Percentiles rank a stretch among this genome's conserved stretches.
phyloP scores from a whole-genome alignment of 1,140 invertebrate species.

The Dysdera silvatica region DNA sequence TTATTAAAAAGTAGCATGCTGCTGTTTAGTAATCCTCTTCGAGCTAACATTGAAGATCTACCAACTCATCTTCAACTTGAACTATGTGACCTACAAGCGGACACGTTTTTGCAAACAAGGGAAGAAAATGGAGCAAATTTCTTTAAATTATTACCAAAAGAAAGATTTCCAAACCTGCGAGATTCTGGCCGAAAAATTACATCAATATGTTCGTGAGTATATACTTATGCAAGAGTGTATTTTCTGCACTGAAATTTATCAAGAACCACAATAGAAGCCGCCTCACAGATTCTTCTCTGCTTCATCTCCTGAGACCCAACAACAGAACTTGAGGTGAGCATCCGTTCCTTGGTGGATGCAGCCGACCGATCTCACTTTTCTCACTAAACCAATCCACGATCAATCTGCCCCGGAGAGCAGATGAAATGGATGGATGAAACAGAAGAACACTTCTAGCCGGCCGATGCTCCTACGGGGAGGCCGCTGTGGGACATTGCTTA shows the following conservation, averaged over 20 bases:
- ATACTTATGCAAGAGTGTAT: neutral
- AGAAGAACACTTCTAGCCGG: too few species aligned
- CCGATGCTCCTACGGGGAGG: too few species aligned
- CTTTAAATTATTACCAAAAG: neutral
- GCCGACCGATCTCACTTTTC: neutral
- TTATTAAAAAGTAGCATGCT: neutral
- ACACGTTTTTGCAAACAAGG: neutral
- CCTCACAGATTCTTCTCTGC: constrained; percentile 1
- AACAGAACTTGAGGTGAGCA: neutral
- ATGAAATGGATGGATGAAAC: too few species aligned
- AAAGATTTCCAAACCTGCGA: neutral
- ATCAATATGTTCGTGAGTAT: constrained; percentile 1
- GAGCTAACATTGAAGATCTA: neutral
- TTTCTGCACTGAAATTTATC: constrained; percentile 2
- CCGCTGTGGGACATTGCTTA: too few species aligned
- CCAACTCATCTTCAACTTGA: neutral
- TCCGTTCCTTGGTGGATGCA: neutral
- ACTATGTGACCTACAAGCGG: neutral
- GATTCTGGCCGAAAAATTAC: neutral
- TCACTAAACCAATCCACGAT: too few species aligned
- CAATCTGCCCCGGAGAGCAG: too few species aligned
- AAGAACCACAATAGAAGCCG: neutral
- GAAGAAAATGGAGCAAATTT: neutral
- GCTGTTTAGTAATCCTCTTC: neutral
- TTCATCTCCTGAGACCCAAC: constrained; percentile 3